Evolutionary conservation across 1,140 invertebrate genomes (phyloP), one percentile per base, ranked within the genome.

Genomic region (Brachionus paranguensis): DNA sequence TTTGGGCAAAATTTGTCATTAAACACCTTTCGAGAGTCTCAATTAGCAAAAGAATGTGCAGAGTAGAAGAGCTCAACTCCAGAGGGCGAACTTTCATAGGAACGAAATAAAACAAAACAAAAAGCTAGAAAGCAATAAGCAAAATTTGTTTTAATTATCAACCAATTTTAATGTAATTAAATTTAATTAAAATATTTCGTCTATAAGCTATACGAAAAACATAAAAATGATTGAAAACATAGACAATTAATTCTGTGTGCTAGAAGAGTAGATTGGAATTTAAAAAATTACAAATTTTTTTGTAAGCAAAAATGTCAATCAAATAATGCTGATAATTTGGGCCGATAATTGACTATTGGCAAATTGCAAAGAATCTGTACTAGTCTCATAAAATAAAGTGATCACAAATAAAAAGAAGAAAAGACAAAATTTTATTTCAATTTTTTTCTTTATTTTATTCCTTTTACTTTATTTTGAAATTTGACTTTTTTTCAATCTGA

Each of bases 101-200:
- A 14, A 70, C n/a, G 20, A 27, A 27, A 33, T 37, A 72, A 72
- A 72, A 43, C 53, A 60, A 60, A 20, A 14, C 10, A 20, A 43
- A 72, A 20, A 72, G 11, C 7, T 20, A 43, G 17, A 72, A 43
- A 72, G 29, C 33, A 43, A 41, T 43, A 45, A 72, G 37, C 17
- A 72, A 43, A 41, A 72, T 41, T 41, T 72, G 68, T 41, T 72
- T 72, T 43, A 72, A 72, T 72, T 72, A 72, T 72, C 68, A 72
- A 72, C 68, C 41, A 72, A 43, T 72, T 72, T 60, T 60, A 60
- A 72, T 68, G 41, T 72, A 72, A 72, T 72, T 72, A 72, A 72
- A 41, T 45, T 72, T 72, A 41, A 72, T 72, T 72, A 72, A 72
- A 72, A 72, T 72, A 72, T 72, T 72, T 72, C 33, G 41, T 43